Conservation (phyloP, 2,113 vertebrate species). For the Hydrochoerus hydrochaeris region DNA sequence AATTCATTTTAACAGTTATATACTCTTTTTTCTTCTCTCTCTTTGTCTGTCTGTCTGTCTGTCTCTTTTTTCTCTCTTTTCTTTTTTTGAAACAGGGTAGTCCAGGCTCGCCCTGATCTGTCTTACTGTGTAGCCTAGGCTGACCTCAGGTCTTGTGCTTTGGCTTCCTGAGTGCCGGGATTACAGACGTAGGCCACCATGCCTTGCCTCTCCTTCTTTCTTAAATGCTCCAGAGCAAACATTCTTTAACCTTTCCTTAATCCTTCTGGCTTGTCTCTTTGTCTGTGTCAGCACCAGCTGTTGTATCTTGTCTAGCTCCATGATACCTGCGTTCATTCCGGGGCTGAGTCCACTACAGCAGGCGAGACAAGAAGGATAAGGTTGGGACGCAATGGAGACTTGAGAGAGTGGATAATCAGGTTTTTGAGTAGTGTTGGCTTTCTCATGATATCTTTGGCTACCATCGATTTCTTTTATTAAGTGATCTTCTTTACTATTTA, state of each 20-base stretch:
- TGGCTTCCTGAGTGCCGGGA: neutral
- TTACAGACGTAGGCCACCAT: neutral
- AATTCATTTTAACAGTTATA: neutral
- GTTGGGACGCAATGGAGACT: neutral
- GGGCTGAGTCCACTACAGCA: neutral
- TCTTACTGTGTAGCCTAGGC: neutral
- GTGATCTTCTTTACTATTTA: constrained; percentile 21
- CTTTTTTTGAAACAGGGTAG: neutral
- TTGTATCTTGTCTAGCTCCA: neutral
- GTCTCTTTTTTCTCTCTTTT: neutral
- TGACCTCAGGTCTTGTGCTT: neutral
- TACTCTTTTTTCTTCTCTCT: neutral
- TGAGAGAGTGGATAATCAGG: constrained; percentile 51
- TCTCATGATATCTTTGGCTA: constrained; percentile 49
- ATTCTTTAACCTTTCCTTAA: neutral
- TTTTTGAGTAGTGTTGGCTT: constrained; percentile 53
- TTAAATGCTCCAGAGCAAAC: neutral
- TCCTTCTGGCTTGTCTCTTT: neutral
- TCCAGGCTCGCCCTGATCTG: neutral
- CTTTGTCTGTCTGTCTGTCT: no score
- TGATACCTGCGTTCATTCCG: neutral
- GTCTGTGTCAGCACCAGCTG: neutral
- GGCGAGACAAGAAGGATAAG: neutral
- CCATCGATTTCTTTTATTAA: constrained; percentile 32
- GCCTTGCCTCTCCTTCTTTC: neutral